These are phyloP conservation scores for Moxostoma hubbsi DNA, from an alignment of 2,797 vertebrate genomes.

Conservation along the genomic window DNA sequence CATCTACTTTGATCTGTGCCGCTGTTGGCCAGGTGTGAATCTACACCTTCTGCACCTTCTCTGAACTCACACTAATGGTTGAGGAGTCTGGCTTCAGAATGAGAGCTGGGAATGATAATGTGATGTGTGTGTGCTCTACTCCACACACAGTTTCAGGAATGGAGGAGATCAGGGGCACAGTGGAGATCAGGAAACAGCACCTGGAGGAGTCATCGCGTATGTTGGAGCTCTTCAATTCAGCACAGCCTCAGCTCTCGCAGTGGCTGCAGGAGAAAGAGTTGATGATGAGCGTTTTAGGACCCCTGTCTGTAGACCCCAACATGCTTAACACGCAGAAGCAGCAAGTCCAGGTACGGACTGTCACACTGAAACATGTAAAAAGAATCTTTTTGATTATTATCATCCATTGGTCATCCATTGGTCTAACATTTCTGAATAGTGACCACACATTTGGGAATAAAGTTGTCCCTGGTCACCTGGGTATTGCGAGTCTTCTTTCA, in stretches of 20 bases:
- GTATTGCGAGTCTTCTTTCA: too few relatives aligned
- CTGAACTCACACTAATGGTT: background rate
- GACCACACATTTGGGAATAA: too few relatives aligned
- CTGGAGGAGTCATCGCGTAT: constrained; percentile 94
- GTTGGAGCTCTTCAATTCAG: constrained; percentile 87
- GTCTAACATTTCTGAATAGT: too few relatives aligned
- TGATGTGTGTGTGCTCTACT: constrained; percentile 22
- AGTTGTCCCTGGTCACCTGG: too few relatives aligned
- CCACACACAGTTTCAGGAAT: constrained; percentile 85
- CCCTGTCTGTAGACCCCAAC: constrained; percentile 93
- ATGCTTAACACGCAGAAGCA: constrained; percentile 98
- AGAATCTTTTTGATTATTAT: background rate
- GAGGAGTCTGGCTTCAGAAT: background rate
- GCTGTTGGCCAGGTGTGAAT: constrained; percentile 32
- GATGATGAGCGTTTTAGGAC: constrained; percentile 97
- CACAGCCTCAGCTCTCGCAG: constrained; percentile 89
- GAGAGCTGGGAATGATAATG: constrained; percentile 38
- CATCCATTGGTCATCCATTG: too few relatives aligned
- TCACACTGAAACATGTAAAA: background rate
- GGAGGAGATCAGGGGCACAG: constrained; percentile 86
- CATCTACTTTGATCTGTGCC: constrained; percentile 23
- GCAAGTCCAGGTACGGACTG: constrained; percentile 90
- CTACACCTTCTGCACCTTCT: background rate
- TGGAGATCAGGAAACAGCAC: constrained; percentile 89
- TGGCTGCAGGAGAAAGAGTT: constrained; percentile 97